Evolutionary conservation across 1,140 invertebrate genomes (phyloP).

Genomic region (Andrena cerasifolii): DNA sequence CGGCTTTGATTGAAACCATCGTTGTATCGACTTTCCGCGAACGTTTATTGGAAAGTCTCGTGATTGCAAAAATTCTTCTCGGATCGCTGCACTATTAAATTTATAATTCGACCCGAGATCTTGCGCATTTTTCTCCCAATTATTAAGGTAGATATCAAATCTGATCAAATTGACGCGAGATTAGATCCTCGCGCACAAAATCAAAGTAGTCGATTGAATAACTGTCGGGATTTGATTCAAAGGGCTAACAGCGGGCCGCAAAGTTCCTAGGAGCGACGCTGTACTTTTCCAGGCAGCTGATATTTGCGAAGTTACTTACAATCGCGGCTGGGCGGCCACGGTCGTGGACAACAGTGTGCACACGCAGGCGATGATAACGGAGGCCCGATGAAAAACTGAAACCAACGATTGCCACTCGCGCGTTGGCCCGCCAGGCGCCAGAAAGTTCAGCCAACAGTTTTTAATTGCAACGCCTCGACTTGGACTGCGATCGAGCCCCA

Average conservation of each 20-base stretch:
- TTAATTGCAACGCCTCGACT: slow-evolving; percentile 58
- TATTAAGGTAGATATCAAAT: too few relatives aligned
- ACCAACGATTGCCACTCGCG: slow-evolving; percentile 14
- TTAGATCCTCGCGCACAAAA: too few relatives aligned
- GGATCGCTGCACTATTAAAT: background rate
- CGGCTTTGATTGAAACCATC: background rate
- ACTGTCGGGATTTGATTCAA: too few relatives aligned
- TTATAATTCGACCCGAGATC: background rate
- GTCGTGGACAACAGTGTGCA: background rate
- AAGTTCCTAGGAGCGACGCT: slow-evolving; percentile 17
- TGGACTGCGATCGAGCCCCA: slow-evolving; percentile 18
- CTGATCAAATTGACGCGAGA: too few relatives aligned
- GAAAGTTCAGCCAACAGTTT: slow-evolving; percentile 63
- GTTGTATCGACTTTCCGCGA: background rate
- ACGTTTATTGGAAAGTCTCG: background rate
- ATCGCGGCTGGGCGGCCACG: slow-evolving; percentile 16
- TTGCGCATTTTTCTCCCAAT: background rate
- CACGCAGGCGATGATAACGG: slow-evolving; percentile 8
- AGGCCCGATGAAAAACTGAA: background rate
- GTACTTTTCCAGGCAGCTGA: slow-evolving; percentile 26
- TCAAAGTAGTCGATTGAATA: too few relatives aligned
- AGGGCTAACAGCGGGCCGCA: too few relatives aligned
- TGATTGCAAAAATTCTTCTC: background rate
- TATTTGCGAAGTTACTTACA: slow-evolving; percentile 40
- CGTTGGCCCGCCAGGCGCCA: slow-evolving; percentile 1